Base-by-base conservation (phyloP, 2,797 vertebrate genomes). In the Phoxinus dragarum region DNA sequence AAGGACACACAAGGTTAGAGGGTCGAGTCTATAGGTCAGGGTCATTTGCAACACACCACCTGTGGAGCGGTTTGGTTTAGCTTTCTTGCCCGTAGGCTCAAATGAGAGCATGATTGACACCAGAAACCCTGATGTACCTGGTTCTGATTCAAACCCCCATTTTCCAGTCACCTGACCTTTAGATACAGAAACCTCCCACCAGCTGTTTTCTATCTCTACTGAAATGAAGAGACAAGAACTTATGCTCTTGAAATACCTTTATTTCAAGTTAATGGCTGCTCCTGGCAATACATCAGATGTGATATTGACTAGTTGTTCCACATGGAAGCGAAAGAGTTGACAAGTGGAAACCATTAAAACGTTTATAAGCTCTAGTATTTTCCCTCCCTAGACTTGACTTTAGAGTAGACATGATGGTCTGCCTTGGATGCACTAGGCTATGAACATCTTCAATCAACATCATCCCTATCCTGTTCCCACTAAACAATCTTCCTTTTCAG, bases 391-490 rank as follows among this genome's bases (percentile, higher is more conserved):
- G n/a, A 9, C n/a, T 61, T 66, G 71, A 73, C 71, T 74, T 74
- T 64, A 79, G 44, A 73, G 71, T 34, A 49, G 75, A 61, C 52
- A 42, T 27, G 38, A 44, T 23, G 42, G n/a, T 36, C 27, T 72
- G 21, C 38, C 42, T n/a, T 67, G 36, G 19, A 77, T 56, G 14
- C 17, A 34, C 38, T 42, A 10, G 9, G 42, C 42, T 67, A 49
- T n/a, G 16, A 79, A 82, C 73, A 86, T 86, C 76, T 82, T 68
- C 61, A 68, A 80, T 88, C 87, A 86, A 72, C 75, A 66, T 72
- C 52, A 44, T 84, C 78, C 81, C 19, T 77, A 81, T 86, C 82
- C 88, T 79, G 40, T 91, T 86, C 73, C 80, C 54, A 56, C 54
- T 59, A 82, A 86, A 82, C 86, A 66, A 64, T 81, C 81, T 89